phyloP scores from a whole-genome alignment of 2,113 vertebrate species.

The Nipponia nippon region DNA sequence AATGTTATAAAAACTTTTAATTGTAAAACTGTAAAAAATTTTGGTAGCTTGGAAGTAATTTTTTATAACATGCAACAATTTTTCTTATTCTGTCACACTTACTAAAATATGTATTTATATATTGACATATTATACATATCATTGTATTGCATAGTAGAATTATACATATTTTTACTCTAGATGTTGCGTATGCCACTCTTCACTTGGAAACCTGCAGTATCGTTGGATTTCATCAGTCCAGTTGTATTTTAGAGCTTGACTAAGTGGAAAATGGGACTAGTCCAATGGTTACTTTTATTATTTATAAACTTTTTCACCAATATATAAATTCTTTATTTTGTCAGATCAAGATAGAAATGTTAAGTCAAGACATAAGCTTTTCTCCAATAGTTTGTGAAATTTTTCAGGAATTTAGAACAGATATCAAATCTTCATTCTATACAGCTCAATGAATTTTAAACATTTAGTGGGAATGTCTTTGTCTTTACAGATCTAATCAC shows the following conservation, averaged over 20 bases:
- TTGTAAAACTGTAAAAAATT: not conserved
- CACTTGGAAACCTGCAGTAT: not conserved
- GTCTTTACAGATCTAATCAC: not conserved
- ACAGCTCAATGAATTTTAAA: not conserved
- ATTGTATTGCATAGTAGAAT: not conserved
- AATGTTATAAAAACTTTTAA: not conserved
- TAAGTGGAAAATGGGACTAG: not conserved
- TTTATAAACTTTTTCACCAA: not conserved
- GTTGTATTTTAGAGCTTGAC: not conserved
- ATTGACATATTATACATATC: not conserved
- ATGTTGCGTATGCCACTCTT: not conserved
- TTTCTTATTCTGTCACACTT: not conserved
- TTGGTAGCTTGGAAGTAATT: not conserved
- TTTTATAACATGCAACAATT: not conserved
- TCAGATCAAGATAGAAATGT: not conserved
- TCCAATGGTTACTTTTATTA: not conserved
- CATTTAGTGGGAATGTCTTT: not conserved
- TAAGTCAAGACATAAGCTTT: not conserved
- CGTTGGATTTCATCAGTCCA: not conserved
- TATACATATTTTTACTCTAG: not conserved
- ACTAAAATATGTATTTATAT: not conserved
- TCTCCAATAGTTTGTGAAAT: not conserved
- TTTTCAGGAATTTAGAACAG: not conserved
- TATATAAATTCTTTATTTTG: not conserved
- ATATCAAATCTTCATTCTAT: not conserved